Base-by-base conservation (phyloP, 1,140 invertebrate genomes). In the Magallana ariakensis region DNA sequence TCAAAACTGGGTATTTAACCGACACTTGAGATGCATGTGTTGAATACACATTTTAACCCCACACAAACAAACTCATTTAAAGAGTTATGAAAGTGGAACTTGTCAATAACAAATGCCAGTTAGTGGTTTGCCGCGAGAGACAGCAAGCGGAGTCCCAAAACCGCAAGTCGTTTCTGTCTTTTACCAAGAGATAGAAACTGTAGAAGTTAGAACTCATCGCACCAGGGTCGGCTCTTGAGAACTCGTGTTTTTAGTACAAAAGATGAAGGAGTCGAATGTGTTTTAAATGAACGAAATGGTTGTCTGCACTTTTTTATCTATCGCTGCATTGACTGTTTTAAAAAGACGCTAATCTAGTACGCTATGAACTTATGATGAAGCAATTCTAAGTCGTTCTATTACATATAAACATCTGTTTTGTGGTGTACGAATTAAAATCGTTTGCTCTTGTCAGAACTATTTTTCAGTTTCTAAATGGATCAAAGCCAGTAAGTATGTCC, bases 1-100 rank as follows among this genome's bases (percentile, higher is more conserved):
- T 75, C 66, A 75, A 33, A 75, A 22, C 33, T 75, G 66, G 66
- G 66, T 75, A 75, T 75, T 75, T 75, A 75, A 75, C 66, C 22
- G 66, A 75, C 22, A 75, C 66, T 75, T 26, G 66, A 75, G 66
- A 19, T 75, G 66, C 66, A 11, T 75, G 22, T 75, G 66, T 75
- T 75, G 66, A 75, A 75, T 75, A 75, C 66, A 75, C 66, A 26
- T 75, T 75, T 46, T 75, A 75, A 75, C 66, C 66, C 66, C 33
- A 13, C 11, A 26, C 33, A 75, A 75, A 75, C 66, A 75, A 9
- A 26, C 22, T 75, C 22, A 26, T 75, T 33, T 33, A 75, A 75
- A 75, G 66, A 75, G 22, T 9, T 10, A 26, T 26, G 66, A 75
- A 33, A 75, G 22, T 75, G 22, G 66, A 26, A 11, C 22, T 26